Evolutionary conservation across 2,113 vertebrate species (phyloP).

Genomic region (Haemorhous mexicanus): DNA sequence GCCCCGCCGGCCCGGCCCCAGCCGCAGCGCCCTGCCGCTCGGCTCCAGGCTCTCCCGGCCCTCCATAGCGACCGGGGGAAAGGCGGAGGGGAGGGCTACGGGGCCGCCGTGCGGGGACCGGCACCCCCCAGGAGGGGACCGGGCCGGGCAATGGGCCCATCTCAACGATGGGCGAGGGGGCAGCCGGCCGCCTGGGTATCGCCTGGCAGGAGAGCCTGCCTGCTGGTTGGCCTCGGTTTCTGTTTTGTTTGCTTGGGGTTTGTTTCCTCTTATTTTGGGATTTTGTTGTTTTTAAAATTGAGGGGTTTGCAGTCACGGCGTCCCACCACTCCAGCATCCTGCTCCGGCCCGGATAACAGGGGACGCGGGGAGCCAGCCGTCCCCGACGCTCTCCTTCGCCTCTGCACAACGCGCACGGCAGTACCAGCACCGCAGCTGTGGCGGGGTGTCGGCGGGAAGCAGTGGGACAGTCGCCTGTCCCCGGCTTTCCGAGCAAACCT

Average conservation of each 20-base stretch:
- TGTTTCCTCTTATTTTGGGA: accelerated
- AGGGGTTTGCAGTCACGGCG: not conserved
- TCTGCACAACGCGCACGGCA: not conserved
- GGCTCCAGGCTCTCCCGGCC: not conserved
- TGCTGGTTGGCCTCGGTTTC: not conserved
- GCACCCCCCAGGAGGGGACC: accelerated
- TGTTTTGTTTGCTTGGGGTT: not conserved
- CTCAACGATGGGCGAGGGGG: accelerated
- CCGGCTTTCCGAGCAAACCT: not conserved
- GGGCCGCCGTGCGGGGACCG: not conserved
- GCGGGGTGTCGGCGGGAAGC: not conserved
- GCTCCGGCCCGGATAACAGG: not conserved
- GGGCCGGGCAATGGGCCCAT: not conserved
- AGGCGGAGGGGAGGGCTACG: not conserved
- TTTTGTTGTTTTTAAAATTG: not conserved
- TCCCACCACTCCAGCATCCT: not conserved
- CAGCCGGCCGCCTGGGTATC: not conserved
- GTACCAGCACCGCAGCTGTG: not conserved
- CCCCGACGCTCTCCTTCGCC: not conserved
- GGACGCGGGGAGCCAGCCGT: too few relatives aligned
- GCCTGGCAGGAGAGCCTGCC: not conserved
- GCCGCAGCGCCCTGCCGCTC: not conserved
- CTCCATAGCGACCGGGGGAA: not conserved
- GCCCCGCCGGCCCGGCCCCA: not conserved
- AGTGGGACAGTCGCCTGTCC: not conserved